phyloP scores from a whole-genome alignment of 1,140 invertebrate species.

The Meloidogyne chitwoodi region DNA sequence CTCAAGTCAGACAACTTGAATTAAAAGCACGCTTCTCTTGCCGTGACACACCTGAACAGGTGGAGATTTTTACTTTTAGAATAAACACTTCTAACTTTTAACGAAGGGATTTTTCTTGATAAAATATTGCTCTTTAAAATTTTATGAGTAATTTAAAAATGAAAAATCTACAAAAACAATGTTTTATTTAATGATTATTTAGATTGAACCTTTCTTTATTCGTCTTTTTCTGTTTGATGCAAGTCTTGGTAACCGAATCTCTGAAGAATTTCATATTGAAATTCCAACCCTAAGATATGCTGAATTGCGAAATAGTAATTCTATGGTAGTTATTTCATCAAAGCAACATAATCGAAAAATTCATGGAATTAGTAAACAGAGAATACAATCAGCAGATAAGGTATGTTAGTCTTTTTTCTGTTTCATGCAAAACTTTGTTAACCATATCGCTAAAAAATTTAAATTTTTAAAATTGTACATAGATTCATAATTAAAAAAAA shows the following conservation, averaged over 20 bases:
- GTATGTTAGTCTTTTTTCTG: not conserved
- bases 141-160: too few relatives aligned
- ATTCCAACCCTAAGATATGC: slow-evolving; percentile 9
- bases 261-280: slow-evolving; percentile 41
- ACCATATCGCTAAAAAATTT: too few relatives aligned
- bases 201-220: slow-evolving; percentile 48
- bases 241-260: slow-evolving; percentile 21
- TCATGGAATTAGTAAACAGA: slow-evolving; percentile 7
- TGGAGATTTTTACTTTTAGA: not conserved
- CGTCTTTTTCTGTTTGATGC: slow-evolving; percentile 41
- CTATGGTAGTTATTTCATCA: not conserved
- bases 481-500: too few relatives aligned
- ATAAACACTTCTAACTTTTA: too few relatives aligned
- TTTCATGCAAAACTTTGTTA: not conserved
- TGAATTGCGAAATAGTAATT: not conserved
- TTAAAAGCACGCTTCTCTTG: slow-evolving; percentile 1
- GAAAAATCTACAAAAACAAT: not conserved
- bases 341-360: not conserved
- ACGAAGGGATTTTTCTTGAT: too few relatives aligned
- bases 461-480: too few relatives aligned
- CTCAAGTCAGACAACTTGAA: slow-evolving; percentile 17
- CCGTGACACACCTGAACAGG: slow-evolving; percentile 17
- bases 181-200: not conserved
- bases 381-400: slow-evolving; percentile 10
- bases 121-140: too few relatives aligned